Base-by-base conservation (phyloP, 2,113 vertebrate genomes). In the Ceyx margarethae region DNA sequence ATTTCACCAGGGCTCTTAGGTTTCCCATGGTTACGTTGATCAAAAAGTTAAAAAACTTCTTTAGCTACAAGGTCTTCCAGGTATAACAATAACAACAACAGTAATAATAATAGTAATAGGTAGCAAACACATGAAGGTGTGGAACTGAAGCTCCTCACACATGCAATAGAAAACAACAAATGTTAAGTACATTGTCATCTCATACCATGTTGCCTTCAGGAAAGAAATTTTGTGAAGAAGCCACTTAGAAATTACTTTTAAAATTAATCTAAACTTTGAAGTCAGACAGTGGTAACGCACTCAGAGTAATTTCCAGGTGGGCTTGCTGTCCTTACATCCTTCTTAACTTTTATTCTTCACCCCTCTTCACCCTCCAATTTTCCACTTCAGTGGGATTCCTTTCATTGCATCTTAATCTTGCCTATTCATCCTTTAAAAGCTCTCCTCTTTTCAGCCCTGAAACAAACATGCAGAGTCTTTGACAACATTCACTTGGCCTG, bases 131-230 rank as follows among this genome's bases (percentile, higher is more conserved):
- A 46, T 1, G 2, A 75, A 37, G 13, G 67, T 42, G 18, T 3
- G 6, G 17, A 89, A 58, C 18, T 17, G 75, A 67, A 80, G 26
- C 45, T 86, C 15, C 33, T 67, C 75, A 25, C 6, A 53, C 0
- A 5, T 58, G 72, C 5, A 57, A 56, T 3, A 67, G 20, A 81
- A 58, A 67, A 2, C 8, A 58, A 40, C 0, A 13, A 53, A 50
- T 13, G 3, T 29, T 31, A 58, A 60, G 51, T 15, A 26, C 4
- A 66, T 60, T 31, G 25, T 31, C 10, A 65, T 57, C 25, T 72
- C 0, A 1, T 46, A 15, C 12, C 33, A 73, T 1, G 1, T 35
- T 15, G 22, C 17, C 25, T 85, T 76, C 43, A 57, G 19, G 15
- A 62, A 85, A 72, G 13, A 68, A 73, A 72, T 45, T 28, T 54